Conservation (phyloP, 2,888 invertebrate species). For the Cheilosia variabilis region DNA sequence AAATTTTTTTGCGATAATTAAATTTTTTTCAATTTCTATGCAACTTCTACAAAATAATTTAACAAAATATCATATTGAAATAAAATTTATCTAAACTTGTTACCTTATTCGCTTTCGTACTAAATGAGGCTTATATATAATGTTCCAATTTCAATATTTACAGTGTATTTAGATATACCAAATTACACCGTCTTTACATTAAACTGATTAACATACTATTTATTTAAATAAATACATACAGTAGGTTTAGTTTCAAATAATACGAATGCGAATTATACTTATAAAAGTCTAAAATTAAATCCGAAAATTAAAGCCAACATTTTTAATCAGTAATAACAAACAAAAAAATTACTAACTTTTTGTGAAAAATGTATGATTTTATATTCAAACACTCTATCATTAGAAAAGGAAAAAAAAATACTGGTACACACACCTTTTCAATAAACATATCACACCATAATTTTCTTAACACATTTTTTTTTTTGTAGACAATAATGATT, state of each 20-base stretch:
- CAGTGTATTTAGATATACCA: background rate
- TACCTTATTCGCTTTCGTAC: background rate
- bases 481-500: background rate
- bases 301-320: background rate
- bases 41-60: background rate
- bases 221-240: too few relatives aligned
- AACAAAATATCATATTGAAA: background rate
- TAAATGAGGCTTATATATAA: background rate
- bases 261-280: background rate
- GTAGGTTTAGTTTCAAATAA: background rate
- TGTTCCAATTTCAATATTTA: slow-evolving; percentile 7
- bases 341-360: background rate
- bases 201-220: too few relatives aligned
- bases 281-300: background rate
- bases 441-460: slow-evolving; percentile 13
- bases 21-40: background rate
- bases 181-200: too few relatives aligned
- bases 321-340: background rate
- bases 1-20: background rate
- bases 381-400: too few relatives aligned
- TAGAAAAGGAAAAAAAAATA: too few relatives aligned
- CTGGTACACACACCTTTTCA: background rate
- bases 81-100: background rate
- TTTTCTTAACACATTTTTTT: background rate
- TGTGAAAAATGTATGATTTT: too few relatives aligned